Evolutionary conservation across 1,140 invertebrate genomes (phyloP).

Genomic region (Euschistus heros): DNA sequence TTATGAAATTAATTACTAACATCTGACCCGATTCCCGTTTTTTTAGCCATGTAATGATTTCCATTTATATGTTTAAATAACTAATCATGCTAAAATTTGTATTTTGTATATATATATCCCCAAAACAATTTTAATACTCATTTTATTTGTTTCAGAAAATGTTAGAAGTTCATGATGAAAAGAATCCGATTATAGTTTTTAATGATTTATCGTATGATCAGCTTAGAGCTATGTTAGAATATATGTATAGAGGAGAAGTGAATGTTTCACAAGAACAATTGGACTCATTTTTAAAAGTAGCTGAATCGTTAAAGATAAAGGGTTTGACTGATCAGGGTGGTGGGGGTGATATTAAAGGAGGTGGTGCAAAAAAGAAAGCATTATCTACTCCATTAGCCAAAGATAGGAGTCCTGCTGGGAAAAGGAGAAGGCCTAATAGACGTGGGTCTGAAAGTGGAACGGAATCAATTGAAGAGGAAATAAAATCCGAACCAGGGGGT

Average conservation of each 20-base stretch:
- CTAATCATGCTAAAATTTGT: no score
- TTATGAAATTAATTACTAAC: no score
- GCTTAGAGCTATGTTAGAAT: conserved; percentile 83
- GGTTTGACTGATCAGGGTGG: conserved; percentile 58
- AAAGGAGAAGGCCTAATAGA: not conserved
- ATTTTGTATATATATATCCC: no score
- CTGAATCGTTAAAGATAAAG: conserved; percentile 83
- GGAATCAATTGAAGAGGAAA: conserved; percentile 6
- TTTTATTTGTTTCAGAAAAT: conserved; percentile 53
- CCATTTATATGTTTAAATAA: no score
- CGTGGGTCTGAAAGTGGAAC: conserved; percentile 4
- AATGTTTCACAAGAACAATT: conserved; percentile 87
- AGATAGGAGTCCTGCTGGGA: not conserved
- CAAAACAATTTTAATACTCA: no score
- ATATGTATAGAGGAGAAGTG: conserved; percentile 89
- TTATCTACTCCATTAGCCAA: not conserved
- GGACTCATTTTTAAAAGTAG: conserved; percentile 74
- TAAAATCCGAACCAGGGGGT: not conserved
- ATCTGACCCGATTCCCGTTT: no score
- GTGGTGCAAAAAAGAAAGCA: conserved; percentile 4
- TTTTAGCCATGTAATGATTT: no score
- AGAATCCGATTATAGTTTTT: conserved; percentile 81
- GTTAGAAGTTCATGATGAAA: conserved; percentile 73
- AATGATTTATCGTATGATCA: conserved; percentile 86
- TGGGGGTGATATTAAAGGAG: conserved; percentile 22